These are phyloP conservation scores for Hoplodrina blanda DNA, from an alignment of 2,888 invertebrate genomes.

Conservation along the genomic window DNA sequence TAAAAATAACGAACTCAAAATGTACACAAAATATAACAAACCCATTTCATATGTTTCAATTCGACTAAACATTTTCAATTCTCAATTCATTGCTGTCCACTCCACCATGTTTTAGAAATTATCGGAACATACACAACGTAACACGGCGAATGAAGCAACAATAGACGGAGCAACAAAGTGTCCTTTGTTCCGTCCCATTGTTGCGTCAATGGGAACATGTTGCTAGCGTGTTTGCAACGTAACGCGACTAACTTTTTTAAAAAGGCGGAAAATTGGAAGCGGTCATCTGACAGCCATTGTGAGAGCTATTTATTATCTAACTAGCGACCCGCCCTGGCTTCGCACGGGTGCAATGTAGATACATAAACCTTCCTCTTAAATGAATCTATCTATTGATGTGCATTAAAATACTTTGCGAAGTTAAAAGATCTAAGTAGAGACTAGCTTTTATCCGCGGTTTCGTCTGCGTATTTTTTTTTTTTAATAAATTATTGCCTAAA, in stretches of 20 bases:
- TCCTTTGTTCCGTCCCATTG: constrained; percentile 72
- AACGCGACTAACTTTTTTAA: constrained; percentile 63
- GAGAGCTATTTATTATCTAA: constrained; percentile 50
- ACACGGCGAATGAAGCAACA: constrained; percentile 57
- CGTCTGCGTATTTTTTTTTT: no score
- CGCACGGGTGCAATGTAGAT: no score
- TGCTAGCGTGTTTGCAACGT: constrained; percentile 59
- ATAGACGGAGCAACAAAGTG: constrained; percentile 69
- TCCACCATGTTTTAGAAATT: constrained; percentile 35
- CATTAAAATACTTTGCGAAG: no score
- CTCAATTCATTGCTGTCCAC: constrained; percentile 2
- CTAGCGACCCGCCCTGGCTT: no score
- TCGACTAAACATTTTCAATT: constrained; percentile 2
- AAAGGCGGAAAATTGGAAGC: constrained; percentile 63
- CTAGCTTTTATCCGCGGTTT: no score
- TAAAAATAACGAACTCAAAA: no score
- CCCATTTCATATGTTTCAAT: neutral
- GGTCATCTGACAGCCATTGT: constrained; percentile 52
- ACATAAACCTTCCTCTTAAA: no score
- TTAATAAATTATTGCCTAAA: no score
- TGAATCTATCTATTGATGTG: no score
- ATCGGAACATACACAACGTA: constrained; percentile 57
- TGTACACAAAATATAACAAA: neutral
- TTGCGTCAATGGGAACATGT: constrained; percentile 66
- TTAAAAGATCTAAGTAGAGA: no score